These are phyloP conservation scores for Dryomyza anilis DNA, from an alignment of 2,888 invertebrate species.

Conservation along the genomic window DNA sequence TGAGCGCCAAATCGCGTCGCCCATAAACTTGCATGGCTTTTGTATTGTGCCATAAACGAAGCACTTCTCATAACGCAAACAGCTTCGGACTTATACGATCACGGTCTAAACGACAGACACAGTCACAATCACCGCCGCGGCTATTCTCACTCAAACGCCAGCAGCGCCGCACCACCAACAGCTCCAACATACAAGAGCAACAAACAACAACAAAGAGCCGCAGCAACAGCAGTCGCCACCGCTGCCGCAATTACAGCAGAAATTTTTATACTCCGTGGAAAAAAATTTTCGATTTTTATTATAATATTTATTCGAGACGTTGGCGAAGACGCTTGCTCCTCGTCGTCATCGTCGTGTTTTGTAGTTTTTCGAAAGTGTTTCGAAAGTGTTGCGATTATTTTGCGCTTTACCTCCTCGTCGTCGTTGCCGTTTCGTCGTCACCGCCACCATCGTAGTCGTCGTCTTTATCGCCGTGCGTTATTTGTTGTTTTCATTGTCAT, in stretches of 20 bases:
- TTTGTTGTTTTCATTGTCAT: too few relatives aligned
- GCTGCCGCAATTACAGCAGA: slow-evolving; percentile 58
- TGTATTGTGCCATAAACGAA: slow-evolving; percentile 63
- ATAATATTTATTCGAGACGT: slow-evolving; percentile 59
- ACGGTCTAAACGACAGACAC: slow-evolving; percentile 21
- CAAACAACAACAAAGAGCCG: slow-evolving; percentile 21
- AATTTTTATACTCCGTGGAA: slow-evolving; percentile 62
- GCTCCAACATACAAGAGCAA: slow-evolving; percentile 11
- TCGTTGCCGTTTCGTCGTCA: neutral
- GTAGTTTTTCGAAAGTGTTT: too few relatives aligned
- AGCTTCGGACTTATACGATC: slow-evolving; percentile 34
- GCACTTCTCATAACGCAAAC: slow-evolving; percentile 63
- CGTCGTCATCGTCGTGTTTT: slow-evolving; percentile 12
- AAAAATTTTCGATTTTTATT: slow-evolving; percentile 59
- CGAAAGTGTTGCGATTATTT: slow-evolving; percentile 20
- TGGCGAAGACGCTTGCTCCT: slow-evolving; percentile 20
- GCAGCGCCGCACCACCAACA: neutral
- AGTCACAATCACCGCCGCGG: too few relatives aligned
- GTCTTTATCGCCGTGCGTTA: neutral
- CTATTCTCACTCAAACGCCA: slow-evolving; percentile 13
- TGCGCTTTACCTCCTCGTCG: neutral
- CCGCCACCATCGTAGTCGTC: neutral
- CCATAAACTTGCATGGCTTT: slow-evolving; percentile 60
- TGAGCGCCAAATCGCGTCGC: slow-evolving; percentile 41
- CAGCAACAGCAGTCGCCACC: slow-evolving; percentile 36